Evolutionary conservation across 2,888 invertebrate species (phyloP), one percentile per base, ranked within the genome.

Genomic region (Ophion costatus): DNA sequence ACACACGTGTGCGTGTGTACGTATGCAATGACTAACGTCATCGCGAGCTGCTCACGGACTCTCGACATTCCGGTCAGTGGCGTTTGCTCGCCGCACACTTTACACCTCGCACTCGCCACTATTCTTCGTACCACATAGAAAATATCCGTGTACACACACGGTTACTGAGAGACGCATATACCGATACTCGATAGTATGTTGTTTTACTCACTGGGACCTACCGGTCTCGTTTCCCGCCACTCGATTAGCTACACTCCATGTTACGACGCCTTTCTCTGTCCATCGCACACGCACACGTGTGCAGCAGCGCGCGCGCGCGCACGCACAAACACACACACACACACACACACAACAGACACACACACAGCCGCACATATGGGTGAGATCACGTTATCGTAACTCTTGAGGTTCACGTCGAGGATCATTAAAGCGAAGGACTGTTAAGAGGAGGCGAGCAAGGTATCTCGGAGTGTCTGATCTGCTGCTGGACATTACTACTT

Each of bases 351-450:
- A 24, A 24, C 24, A 24, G 69, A 51, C 76, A 59, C 56, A 20
- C 63, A 61, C 57, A 38, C 24, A 45, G 69, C 33, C 70, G 45
- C 56, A 22, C 57, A 61, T 24, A 57, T 17, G 1, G 45, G 69
- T 29, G 77, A 73, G 64, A 78, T 78, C 78, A 59, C 74, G 81
- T 84, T 81, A 84, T 84, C 81, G 84, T 84, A 84, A 84, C 84
- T 84, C 84, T 84, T 74, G 73, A 69, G 61, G 59, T 77, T 74
- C 64, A 61, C 75, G 80, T 63, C 63, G 74, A 78, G 78, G 84
- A 74, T 81, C 84, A 81, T 84, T 84, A 84, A 84, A 81, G 67
- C 77, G 70, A 70, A 81, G 84, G 84, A 84, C 84, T 78, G 84
- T 84, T 80, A 73, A 78, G 73, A 77, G 64, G 77, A 76, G 66